phyloP scores from a whole-genome alignment of 2,888 invertebrate genomes.

The Mythimna pallens region DNA sequence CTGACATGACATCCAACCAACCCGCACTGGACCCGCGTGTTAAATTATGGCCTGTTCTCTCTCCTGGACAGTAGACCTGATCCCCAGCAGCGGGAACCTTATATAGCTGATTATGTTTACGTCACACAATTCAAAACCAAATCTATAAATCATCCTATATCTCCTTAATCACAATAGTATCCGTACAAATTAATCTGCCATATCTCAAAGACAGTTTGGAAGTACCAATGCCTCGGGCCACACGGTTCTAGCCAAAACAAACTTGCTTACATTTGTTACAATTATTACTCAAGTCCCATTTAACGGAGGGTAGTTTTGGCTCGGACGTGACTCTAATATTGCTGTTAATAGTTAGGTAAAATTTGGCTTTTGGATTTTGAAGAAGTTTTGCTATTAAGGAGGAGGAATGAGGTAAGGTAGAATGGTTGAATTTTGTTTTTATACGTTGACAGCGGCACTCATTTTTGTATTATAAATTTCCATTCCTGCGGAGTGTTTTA shows the following conservation, averaged over 20 bases:
- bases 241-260: constrained; percentile 68
- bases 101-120: too few relatives aligned
- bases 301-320: constrained; percentile 71
- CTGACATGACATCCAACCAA: too few relatives aligned
- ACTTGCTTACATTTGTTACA: constrained; percentile 78
- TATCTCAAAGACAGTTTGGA: constrained; percentile 71
- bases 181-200: constrained; percentile 71
- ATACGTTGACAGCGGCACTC: too few relatives aligned
- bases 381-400: neutral
- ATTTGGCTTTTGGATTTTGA: constrained; percentile 35
- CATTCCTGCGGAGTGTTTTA: too few relatives aligned
- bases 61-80: too few relatives aligned
- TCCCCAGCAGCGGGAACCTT: too few relatives aligned
- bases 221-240: constrained; percentile 64
- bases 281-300: constrained; percentile 67
- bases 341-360: constrained; percentile 48
- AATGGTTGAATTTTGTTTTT: neutral
- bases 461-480: too few relatives aligned
- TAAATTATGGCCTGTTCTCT: too few relatives aligned
- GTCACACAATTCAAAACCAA: neutral
- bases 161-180: constrained; percentile 49
- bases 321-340: constrained; percentile 72
- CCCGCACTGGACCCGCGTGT: too few relatives aligned
- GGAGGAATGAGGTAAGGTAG: neutral
- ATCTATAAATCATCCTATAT: constrained; percentile 51